phyloP scores from a whole-genome alignment of 1,140 invertebrate species.

The Drosophila kepulauana region DNA sequence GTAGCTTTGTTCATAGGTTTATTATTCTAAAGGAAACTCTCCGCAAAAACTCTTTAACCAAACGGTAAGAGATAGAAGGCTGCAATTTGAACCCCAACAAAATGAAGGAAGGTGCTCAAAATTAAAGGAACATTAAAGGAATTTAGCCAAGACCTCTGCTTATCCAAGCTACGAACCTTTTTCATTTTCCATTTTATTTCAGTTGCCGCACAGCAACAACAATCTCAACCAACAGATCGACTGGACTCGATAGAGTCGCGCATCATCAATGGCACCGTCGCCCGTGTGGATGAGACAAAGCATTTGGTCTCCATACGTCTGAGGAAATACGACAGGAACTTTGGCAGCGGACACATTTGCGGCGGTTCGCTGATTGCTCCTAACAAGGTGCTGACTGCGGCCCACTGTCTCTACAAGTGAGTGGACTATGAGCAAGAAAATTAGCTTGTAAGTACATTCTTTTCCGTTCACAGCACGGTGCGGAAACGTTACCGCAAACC shows the following conservation, averaged over 20 bases:
- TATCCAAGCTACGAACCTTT: no score
- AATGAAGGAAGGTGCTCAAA: no score
- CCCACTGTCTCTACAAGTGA: slow-evolving; percentile 85
- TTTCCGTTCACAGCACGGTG: slow-evolving; percentile 40
- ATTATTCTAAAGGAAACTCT: no score
- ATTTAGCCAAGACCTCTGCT: no score
- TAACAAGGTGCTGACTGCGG: slow-evolving; percentile 85
- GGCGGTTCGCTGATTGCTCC: slow-evolving; percentile 82
- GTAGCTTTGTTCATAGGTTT: no score
- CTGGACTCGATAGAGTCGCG: slow-evolving; percentile 39
- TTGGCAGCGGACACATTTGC: slow-evolving; percentile 82
- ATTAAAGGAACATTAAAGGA: no score
- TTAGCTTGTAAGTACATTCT: background rate
- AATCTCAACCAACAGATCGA: background rate
- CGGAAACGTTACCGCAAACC: slow-evolving; percentile 71
- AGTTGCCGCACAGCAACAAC: slow-evolving; percentile 9
- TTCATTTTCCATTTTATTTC: background rate
- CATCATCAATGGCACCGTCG: slow-evolving; percentile 75
- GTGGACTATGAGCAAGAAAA: slow-evolving; percentile 3
- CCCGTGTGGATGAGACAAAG: slow-evolving; percentile 54
- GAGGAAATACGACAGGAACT: slow-evolving; percentile 60
- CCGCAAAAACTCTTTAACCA: no score
- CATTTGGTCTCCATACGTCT: slow-evolving; percentile 81
- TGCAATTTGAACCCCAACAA: no score
- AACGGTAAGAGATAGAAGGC: no score